A percentile compares a stretch with the other conserved stretches of the same genome.
These are phyloP conservation scores for Rhabdornis inornatus DNA, from an alignment of 2,113 vertebrate species.

Conservation along the genomic window DNA sequence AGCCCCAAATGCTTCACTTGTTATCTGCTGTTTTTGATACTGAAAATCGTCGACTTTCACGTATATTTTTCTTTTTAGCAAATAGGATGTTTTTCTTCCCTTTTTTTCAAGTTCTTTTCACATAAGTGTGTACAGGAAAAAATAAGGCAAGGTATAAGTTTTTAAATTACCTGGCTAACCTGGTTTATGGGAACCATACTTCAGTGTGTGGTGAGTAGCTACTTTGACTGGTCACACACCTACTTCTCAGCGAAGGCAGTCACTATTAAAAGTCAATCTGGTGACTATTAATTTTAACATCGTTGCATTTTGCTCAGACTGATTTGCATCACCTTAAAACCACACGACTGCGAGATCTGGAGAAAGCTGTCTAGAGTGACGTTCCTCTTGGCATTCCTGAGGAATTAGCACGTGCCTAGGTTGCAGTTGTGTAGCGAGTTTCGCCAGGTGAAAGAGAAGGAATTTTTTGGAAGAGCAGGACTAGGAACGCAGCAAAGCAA, in stretches of 20 bases:
- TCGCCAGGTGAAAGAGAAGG: background rate
- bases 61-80: background rate
- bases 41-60: background rate
- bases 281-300: background rate
- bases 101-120: background rate
- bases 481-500: background rate
- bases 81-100: rapidly evolving
- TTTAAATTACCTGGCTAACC: background rate
- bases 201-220: background rate
- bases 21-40: background rate
- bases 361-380: rapidly evolving
- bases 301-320: background rate
- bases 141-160: background rate
- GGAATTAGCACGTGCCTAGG: rapidly evolving
- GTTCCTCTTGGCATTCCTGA: background rate
- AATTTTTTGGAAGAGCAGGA: background rate
- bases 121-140: background rate
- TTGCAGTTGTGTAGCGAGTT: rapidly evolving
- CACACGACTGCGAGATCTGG: background rate
- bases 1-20: background rate
- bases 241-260: background rate
- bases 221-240: rapidly evolving
- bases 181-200: background rate
- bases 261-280: background rate
- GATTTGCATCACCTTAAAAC: background rate